Evolutionary conservation across 2,888 invertebrate genomes (phyloP), one percentile per base, ranked within the genome.

Genomic region (Luperina testacea): DNA sequence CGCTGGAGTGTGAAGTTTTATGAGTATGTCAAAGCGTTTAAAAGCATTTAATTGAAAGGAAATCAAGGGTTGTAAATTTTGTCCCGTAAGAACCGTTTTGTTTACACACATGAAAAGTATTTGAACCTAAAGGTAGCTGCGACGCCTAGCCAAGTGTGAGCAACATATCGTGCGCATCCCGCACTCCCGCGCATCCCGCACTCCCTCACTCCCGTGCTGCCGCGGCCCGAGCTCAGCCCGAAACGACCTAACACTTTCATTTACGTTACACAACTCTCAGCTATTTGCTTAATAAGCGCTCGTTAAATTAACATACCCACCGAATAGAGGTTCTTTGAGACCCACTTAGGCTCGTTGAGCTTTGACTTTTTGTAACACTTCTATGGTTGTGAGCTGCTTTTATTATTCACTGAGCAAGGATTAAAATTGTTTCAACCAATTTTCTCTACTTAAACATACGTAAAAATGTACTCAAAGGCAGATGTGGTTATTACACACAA

Each of bases 261-360:
- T 92, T 90, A 89, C 90, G 90, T 91, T 90, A 90, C 83, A 89
- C 87, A 91, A 92, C 90, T 92, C 92, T 90, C 90, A 78, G 90
- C 90, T 90, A 91, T 92, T 92, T 91, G 86, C 91, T 92, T 92
- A 92, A 92, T 92, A 92, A 91, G 91, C 87, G 89, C 92, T 92
- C 90, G 91, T 92, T 90, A 91, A 90, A 92, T 90, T 92, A 92
- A 92, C 92, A 92, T 91, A 92, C 90, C 86, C 87, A 89, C 90
- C 84, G 81, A 88, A 90, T 89, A 89, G 87, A 86, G 84, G 87
- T 89, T 91, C 90, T 91, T 88, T 90, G 83, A 90, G 84, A 78
- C 82, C 79, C 83, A 82, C 82, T 90, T 82, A 85, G 82, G 75
- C 78, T 75, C 75, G 77, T 81, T 81, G 77, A 86, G 85, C 75